These are phyloP conservation scores for Lypha dubia DNA, from an alignment of 2,888 invertebrate genomes.

Conservation along the genomic window DNA sequence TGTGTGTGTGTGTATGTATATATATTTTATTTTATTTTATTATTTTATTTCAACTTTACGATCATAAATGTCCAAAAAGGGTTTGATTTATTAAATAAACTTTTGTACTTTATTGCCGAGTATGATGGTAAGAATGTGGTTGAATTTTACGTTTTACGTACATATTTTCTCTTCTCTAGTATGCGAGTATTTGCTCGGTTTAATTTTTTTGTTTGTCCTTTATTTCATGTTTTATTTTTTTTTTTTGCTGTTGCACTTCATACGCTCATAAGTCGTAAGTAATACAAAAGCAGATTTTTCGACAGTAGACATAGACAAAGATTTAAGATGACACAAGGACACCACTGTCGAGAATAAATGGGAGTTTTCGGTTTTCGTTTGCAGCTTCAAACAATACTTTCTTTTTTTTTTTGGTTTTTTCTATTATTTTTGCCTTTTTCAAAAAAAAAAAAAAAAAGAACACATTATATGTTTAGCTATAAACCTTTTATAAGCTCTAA, in stretches of 20 bases:
- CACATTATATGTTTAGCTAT: slow-evolving; percentile 51
- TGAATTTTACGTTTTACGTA: slow-evolving; percentile 67
- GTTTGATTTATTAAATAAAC: slow-evolving; percentile 82
- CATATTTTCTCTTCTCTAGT: too few relatives aligned
- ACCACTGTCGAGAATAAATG: slow-evolving; percentile 72
- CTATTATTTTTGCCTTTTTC: background rate
- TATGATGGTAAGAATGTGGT: slow-evolving; percentile 74
- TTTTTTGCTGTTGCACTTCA: slow-evolving; percentile 38
- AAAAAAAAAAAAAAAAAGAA: too few relatives aligned
- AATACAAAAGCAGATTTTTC: slow-evolving; percentile 73
- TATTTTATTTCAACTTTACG: slow-evolving; percentile 82
- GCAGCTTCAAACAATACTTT: slow-evolving; percentile 56
- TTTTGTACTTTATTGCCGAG: slow-evolving; percentile 76
- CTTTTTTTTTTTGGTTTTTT: background rate
- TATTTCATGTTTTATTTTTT: background rate
- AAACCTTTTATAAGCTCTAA: slow-evolving; percentile 65
- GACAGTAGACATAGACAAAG: slow-evolving; percentile 72
- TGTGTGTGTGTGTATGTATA: too few relatives aligned
- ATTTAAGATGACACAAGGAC: slow-evolving; percentile 75
- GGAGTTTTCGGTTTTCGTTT: slow-evolving; percentile 72
- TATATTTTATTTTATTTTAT: slow-evolving; percentile 76
- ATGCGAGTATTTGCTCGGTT: slow-evolving; percentile 21
- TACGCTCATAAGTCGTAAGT: slow-evolving; percentile 71
- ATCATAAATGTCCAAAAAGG: slow-evolving; percentile 83
- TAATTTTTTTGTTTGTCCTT: slow-evolving; percentile 18